phyloP scores from a whole-genome alignment of 2,888 invertebrate species.

The Drosophila prolongata region DNA sequence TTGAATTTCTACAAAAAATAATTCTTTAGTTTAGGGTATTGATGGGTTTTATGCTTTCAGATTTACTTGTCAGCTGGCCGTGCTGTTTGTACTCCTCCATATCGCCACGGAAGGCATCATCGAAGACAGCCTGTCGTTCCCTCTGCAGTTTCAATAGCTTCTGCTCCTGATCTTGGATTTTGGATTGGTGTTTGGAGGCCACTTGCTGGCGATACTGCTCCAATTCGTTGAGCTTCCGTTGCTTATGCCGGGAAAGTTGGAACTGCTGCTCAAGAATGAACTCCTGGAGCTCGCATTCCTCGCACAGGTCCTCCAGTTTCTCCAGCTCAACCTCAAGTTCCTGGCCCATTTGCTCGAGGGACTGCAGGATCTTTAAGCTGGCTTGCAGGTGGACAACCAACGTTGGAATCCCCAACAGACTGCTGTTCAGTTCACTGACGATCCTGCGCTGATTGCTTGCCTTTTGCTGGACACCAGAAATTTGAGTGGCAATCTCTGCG shows the following conservation, averaged over 20 bases:
- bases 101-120: conserved; percentile 89
- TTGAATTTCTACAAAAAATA: conserved; percentile 65
- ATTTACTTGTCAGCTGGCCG: conserved; percentile 87
- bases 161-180: conserved; percentile 86
- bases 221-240: conserved; percentile 87
- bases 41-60: fast-evolving
- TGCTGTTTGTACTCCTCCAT: conserved; percentile 87
- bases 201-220: conserved; percentile 85
- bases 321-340: conserved; percentile 86
- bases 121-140: conserved; percentile 89
- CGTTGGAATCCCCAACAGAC: conserved; percentile 78
- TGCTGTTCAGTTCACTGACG: conserved; percentile 78
- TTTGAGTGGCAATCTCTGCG: conserved; percentile 84
- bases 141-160: conserved; percentile 86
- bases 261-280: conserved; percentile 87
- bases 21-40: background rate
- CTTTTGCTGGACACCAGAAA: conserved; percentile 83
- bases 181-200: conserved; percentile 86
- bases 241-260: conserved; percentile 87
- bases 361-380: conserved; percentile 83
- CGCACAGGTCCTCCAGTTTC: conserved; percentile 87
- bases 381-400: conserved; percentile 83
- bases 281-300: conserved; percentile 87
- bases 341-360: conserved; percentile 86
- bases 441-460: conserved; percentile 68